Percentiles rank a stretch among this genome's conserved stretches.
Evolutionary conservation across 2,797 vertebrate species (phyloP).

Genomic region (Phalanger gymnotis): DNA sequence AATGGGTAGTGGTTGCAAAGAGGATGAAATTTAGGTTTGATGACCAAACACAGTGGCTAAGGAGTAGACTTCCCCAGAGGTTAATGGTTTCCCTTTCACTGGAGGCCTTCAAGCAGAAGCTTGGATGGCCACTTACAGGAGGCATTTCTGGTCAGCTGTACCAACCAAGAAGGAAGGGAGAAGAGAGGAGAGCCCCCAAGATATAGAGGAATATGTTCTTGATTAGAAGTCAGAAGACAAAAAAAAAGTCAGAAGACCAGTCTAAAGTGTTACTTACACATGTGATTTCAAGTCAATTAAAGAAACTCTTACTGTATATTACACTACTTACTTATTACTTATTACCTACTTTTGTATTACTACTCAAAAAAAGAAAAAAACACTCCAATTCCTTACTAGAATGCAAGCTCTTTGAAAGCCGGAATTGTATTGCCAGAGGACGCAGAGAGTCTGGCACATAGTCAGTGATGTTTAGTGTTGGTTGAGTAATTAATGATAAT

Average conservation of each 20-base stretch:
- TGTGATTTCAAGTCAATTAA: neutral
- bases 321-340: neutral
- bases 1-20: neutral
- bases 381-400: neutral
- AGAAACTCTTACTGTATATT: neutral
- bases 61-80: neutral
- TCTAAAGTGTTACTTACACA: neutral
- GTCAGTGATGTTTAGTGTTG: neutral
- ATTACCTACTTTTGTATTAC: neutral
- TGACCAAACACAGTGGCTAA: neutral
- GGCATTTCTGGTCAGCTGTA: neutral
- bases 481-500: neutral
- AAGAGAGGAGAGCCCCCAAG: neutral
- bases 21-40: neutral
- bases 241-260: neutral
- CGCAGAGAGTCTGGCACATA: neutral
- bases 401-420: neutral
- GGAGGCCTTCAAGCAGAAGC: neutral
- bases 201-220: neutral
- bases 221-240: neutral
- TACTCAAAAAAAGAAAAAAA: neutral
- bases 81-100: neutral
- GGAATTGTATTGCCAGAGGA: neutral
- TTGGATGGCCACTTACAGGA: neutral
- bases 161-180: neutral